These are phyloP conservation scores for Malaclemys terrapin DNA, from an alignment of 2,113 vertebrate species.

Conservation along the genomic window DNA sequence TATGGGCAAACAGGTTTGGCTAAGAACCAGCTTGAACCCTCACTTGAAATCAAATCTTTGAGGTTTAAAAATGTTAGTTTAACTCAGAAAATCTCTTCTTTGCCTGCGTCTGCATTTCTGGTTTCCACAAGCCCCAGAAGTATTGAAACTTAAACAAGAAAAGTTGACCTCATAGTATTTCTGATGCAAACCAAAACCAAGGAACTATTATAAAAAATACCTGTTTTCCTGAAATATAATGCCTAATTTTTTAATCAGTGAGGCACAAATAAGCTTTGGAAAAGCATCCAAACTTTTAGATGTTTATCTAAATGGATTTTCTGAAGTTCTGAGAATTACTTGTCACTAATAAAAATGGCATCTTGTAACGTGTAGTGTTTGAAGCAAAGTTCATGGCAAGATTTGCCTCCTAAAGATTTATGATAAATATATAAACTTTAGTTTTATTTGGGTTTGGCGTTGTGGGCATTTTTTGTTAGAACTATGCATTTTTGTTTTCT, in stretches of 20 bases:
- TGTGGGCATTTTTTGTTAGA: not conserved
- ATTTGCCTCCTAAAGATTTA: not conserved
- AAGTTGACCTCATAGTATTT: not conserved
- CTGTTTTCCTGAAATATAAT: slow-evolving; percentile 3
- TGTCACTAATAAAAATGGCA: not conserved
- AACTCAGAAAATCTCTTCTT: not conserved
- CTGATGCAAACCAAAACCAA: slow-evolving; percentile 4
- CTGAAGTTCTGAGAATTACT: not conserved
- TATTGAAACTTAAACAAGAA: slow-evolving; percentile 33
- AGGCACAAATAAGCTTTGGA: too few relatives aligned
- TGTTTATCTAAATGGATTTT: not conserved
- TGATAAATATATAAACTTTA: not conserved
- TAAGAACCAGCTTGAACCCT: slow-evolving; percentile 27
- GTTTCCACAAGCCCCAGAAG: slow-evolving; percentile 12
- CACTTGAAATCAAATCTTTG: slow-evolving; percentile 36
- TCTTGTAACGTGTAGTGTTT: not conserved
- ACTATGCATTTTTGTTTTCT: fast-evolving
- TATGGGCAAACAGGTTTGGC: slow-evolving; percentile 30
- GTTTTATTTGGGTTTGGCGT: not conserved
- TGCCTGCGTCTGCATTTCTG: slow-evolving; percentile 42
- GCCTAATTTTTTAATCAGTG: not conserved
- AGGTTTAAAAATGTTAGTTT: slow-evolving; percentile 49
- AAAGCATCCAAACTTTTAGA: too few relatives aligned
- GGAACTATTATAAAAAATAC: not conserved
- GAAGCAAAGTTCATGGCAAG: not conserved